Percentiles rank a stretch among this genome's conserved stretches.
Conservation (phyloP, 2,113 vertebrate genomes). For the Anolis sagrei region DNA sequence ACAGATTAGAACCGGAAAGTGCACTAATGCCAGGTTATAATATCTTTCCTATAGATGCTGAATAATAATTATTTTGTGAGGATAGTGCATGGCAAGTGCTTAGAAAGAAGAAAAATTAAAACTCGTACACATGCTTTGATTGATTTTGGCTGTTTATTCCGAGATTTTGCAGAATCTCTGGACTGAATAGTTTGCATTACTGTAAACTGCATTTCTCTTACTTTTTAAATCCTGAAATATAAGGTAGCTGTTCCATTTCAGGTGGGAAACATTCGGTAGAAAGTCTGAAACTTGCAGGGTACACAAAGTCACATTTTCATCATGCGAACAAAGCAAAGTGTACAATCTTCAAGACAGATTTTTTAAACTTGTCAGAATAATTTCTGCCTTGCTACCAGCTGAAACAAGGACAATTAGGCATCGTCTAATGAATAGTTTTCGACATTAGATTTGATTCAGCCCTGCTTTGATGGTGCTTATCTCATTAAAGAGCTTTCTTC, state of each 20-base stretch:
- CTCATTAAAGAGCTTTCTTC: constrained; percentile 52
- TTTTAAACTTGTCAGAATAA: constrained; percentile 57
- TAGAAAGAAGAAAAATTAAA: constrained; percentile 73
- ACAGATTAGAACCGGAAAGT: constrained; percentile 64
- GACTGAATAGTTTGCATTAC: constrained; percentile 60
- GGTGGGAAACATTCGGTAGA: constrained; percentile 36
- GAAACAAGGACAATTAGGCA: constrained; percentile 60
- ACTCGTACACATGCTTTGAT: constrained; percentile 58
- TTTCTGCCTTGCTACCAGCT: constrained; percentile 60
- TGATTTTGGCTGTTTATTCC: constrained; percentile 62
- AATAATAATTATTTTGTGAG: constrained; percentile 76
- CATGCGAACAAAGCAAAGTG: constrained; percentile 29
- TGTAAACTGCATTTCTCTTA: constrained; percentile 63
- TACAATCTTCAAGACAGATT: constrained; percentile 41
- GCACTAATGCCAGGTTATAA: constrained; percentile 54
- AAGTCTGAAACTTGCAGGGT: constrained; percentile 42
- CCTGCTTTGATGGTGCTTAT: constrained; percentile 59
- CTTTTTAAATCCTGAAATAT: constrained; percentile 43
- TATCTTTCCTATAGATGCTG: constrained; percentile 60
- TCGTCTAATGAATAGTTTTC: constrained; percentile 66
- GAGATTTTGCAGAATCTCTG: constrained; percentile 66
- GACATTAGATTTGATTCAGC: constrained; percentile 43
- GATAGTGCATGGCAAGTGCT: constrained; percentile 74
- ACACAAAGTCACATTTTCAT: constrained; percentile 39
- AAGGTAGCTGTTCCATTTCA: constrained; percentile 44